Evolutionary conservation across 2,113 vertebrate species (phyloP).

Genomic region (Turnix velox): DNA sequence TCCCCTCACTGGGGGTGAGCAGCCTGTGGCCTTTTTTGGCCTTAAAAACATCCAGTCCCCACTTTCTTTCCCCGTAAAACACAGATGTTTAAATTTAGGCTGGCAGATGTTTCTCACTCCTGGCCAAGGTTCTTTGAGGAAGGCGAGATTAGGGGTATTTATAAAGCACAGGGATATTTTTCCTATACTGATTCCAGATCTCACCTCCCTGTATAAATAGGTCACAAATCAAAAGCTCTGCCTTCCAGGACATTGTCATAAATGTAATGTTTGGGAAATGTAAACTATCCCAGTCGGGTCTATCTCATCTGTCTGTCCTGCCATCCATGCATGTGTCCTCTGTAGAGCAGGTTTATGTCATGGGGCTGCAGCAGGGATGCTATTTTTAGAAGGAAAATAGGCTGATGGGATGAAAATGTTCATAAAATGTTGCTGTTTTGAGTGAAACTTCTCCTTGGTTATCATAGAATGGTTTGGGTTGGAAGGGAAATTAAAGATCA

Average conservation of each 20-base stretch:
- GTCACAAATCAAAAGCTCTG: conserved; percentile 55
- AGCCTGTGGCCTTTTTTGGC: conserved; percentile 58
- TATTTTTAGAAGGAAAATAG: conserved; percentile 23
- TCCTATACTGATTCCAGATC: conserved; percentile 65
- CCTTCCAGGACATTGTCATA: not conserved
- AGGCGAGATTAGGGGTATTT: conserved; percentile 70
- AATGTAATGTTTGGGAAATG: conserved; percentile 1
- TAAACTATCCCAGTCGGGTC: conserved; percentile 1
- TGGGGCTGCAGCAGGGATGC: not conserved
- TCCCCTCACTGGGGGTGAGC: not conserved
- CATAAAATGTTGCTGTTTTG: not conserved
- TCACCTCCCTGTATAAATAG: conserved; percentile 62
- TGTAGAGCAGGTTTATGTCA: not conserved
- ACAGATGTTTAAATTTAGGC: conserved; percentile 71
- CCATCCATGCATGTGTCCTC: not conserved
- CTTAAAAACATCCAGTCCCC: conserved; percentile 7
- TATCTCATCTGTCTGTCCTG: not conserved
- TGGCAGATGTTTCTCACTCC: conserved; percentile 74
- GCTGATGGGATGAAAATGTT: not conserved
- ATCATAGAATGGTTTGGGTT: too few species aligned
- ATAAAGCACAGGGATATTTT: conserved; percentile 65
- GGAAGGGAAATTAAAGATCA: too few species aligned
- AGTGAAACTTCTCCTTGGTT: not conserved
- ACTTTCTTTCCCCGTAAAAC: conserved; percentile 22
- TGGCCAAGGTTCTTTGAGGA: conserved; percentile 52